Percentiles rank a stretch among this genome's conserved stretches.
phyloP scores from a whole-genome alignment of 2,797 vertebrate species.

The Girardinus metallicus region DNA sequence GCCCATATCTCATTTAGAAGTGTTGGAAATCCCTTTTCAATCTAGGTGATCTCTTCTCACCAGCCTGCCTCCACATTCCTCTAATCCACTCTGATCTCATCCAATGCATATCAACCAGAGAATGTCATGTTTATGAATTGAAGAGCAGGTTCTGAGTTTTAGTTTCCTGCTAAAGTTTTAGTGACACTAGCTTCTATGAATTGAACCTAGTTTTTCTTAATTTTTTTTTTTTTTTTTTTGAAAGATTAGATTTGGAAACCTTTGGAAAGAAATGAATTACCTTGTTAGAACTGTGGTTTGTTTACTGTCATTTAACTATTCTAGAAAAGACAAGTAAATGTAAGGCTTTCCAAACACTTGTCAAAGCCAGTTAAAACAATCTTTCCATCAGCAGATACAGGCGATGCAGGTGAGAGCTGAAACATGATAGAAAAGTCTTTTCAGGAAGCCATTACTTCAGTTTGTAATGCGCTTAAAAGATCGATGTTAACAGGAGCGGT shows the following conservation, averaged over 20 bases:
- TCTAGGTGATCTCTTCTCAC: slow-evolving; percentile 78
- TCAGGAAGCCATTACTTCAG: not conserved
- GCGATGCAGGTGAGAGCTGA: not conserved
- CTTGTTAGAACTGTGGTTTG: not conserved
- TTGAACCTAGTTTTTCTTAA: not conserved
- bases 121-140: slow-evolving; percentile 49
- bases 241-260: not conserved
- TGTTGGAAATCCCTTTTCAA: slow-evolving; percentile 76
- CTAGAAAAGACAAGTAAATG: not conserved
- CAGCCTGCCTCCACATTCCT: slow-evolving; percentile 64
- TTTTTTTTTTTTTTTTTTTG: not conserved
- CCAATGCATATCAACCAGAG: slow-evolving; percentile 57
- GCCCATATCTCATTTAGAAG: slow-evolving; percentile 78
- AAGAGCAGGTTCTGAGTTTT: slow-evolving; percentile 14
- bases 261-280: not conserved
- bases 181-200: not conserved
- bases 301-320: not conserved
- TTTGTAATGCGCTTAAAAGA: not conserved
- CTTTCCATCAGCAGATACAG: not conserved
- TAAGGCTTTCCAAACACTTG: not conserved
- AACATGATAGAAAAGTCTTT: not conserved
- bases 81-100: slow-evolving; percentile 76
- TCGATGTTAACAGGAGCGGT: not conserved
- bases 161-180: slow-evolving; percentile 2
- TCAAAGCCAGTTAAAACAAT: not conserved